Percentiles rank a stretch among this genome's conserved stretches.
These are phyloP conservation scores for Syndactyla subalaris DNA, from an alignment of 2,797 vertebrate genomes.

Conservation along the genomic window DNA sequence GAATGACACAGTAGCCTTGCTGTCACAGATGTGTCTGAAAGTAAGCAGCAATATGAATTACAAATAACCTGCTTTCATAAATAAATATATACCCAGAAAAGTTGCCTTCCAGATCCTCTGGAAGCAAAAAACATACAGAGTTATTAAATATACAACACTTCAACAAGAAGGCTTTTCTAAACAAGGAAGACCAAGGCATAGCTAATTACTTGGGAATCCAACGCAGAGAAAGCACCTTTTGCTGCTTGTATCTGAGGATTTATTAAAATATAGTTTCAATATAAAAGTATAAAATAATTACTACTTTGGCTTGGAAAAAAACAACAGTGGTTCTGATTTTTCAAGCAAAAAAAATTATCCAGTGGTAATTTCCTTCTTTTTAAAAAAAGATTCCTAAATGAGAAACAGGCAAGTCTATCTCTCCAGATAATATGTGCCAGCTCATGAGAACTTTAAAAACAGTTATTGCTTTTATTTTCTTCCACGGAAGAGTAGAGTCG, in stretches of 20 bases:
- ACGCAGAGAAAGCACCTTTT: conserved; percentile 48
- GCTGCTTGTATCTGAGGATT: conserved; percentile 45
- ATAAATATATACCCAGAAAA: conserved; percentile 18
- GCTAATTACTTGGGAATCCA: conserved; percentile 66
- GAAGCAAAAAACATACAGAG: neutral
- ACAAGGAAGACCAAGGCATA: conserved; percentile 53
- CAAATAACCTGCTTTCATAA: conserved; percentile 32
- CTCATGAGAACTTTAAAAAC: conserved; percentile 25
- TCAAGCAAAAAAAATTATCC: conserved; percentile 55
- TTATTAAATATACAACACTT: conserved; percentile 31
- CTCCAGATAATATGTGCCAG: neutral
- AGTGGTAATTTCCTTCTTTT: conserved; percentile 45
- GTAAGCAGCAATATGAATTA: conserved; percentile 12
- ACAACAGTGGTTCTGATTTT: conserved; percentile 48
- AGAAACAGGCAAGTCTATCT: conserved; percentile 27
- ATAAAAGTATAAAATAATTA: conserved; percentile 68
- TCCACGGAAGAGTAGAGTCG: conserved; percentile 29
- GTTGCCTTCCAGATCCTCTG: neutral
- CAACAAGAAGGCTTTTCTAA: conserved; percentile 16
- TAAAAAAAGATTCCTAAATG: conserved; percentile 20
- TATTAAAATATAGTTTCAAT: conserved; percentile 56
- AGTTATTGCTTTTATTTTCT: conserved; percentile 56
- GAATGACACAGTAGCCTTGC: neutral
- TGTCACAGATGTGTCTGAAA: neutral
- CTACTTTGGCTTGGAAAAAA: conserved; percentile 53